Evolutionary conservation across 2,888 invertebrate genomes (phyloP), one percentile per base, ranked within the genome.

Genomic region (Agrypnus murinus): DNA sequence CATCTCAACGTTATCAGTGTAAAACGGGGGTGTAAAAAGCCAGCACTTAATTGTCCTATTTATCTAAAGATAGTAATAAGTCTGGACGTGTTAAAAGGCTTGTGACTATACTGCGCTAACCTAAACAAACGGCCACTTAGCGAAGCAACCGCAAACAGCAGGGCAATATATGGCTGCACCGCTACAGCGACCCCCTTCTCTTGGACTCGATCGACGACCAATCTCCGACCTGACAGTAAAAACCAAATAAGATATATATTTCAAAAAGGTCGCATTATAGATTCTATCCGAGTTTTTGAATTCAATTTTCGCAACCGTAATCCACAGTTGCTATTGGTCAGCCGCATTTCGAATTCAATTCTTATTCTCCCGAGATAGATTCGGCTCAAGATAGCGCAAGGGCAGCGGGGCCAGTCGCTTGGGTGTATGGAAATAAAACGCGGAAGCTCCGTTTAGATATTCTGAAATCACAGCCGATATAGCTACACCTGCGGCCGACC

Each of bases 221-320:
- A 77, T 77, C 74, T 74, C 65, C 72, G 69, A 69, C 62, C 74
- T 78, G 78, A 79, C 80, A 79, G 79, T 76, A 80, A 79, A 79
- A 78, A 79, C 75, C 77, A 80, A 78, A 79, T 78, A 79, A 78
- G 78, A 78, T 77, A 78, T 75, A 78, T 79, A 80, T 77, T 73
- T 77, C 68, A 55, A 75, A 74, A 75, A 77, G 78, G 78, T 75
- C 78, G 79, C 81, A 85, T 86, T 86, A 85, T 84, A 84, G 84
- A 86, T 86, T 86, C 86, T 78, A 83, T 83, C 79, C 85, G 83
- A 85, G 86, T 86, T 86, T 86, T 85, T 85, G 85, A 85, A 86
- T 86, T 85, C 85, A 85, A 86, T 86, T 86, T 85, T 86, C 85
- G 84, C 81, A 81, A 81, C 83, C 84, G 84, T 84, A 84, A 84